These are phyloP conservation scores for Seira ritae DNA, from an alignment of 2,888 invertebrate species.

Conservation along the genomic window DNA sequence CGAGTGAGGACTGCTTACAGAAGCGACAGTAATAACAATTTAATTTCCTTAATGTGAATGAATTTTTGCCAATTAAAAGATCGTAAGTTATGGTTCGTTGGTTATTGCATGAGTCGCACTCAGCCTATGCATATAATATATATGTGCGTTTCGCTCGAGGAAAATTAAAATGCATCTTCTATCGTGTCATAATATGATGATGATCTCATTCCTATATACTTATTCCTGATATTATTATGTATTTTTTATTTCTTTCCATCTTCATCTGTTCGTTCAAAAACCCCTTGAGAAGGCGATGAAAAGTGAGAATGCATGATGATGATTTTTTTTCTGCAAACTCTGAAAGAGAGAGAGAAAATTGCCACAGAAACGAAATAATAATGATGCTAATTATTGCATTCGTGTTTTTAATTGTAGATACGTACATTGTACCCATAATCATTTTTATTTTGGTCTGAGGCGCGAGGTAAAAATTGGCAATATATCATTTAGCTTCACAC, in stretches of 20 bases:
- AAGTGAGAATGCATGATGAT: slow-evolving; percentile 9
- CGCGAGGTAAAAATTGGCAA: slow-evolving; percentile 20
- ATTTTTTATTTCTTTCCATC: neutral
- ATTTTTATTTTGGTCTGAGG: neutral
- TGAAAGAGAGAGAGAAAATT: neutral
- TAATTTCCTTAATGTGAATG: neutral
- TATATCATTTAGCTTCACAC: slow-evolving; percentile 28
- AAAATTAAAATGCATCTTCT: neutral
- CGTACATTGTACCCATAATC: neutral
- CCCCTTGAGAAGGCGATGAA: neutral
- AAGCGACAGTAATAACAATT: too few species aligned
- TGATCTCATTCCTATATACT: neutral
- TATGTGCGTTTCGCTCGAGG: too few species aligned
- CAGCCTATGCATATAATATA: too few species aligned
- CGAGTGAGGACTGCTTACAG: too few species aligned
- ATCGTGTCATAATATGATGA: too few species aligned
- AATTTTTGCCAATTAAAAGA: neutral
- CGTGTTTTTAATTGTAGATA: slow-evolving; percentile 8
- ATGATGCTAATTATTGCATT: slow-evolving; percentile 21
- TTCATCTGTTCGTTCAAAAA: too few species aligned
- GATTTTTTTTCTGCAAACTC: neutral
- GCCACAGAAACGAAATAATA: slow-evolving; percentile 13
- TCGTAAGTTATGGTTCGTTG: slow-evolving; percentile 1
- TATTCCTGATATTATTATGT: neutral
- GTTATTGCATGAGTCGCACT: too few species aligned